Base-by-base conservation (phyloP, 1,140 invertebrate species). In the Charaxes varanes region DNA sequence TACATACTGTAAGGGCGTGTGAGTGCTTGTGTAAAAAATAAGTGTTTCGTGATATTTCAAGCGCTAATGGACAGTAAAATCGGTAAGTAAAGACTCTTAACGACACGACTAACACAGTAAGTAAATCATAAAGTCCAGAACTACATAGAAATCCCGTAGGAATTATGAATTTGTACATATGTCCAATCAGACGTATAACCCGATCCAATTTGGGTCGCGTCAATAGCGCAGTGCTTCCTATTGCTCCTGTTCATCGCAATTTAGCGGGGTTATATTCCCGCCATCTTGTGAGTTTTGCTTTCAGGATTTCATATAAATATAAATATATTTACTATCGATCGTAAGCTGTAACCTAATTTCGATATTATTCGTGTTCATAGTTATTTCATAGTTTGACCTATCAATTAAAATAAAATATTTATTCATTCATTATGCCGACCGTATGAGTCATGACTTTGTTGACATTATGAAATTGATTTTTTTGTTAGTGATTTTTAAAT, bases 1-100 rank as follows among this genome's bases (percentile, higher is more conserved):
- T 77, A 66, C 74, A 77, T 73, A 69, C 68, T 56, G 67, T 69
- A 77, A 67, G 78, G 78, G 78, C 74, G 78, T 79, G 74, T 78
- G 67, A 78, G 78, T 82, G 78, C 70, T 79, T 82, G 78, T 79
- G 72, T 66, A 72, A 69, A 72, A 77, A 76, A 56, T 63, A 56
- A 67, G 78, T 82, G 78, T 74, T 79, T 78, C 69, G 78, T 82
- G 74, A 64, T 72, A 62, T 62, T 64, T 51, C 61, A 69, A 59
- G 57, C 45, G 41, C 51, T 59, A 60, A 76, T 65, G 56, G 55
- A 66, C 62, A 49, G 53, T 32, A 57, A 65, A 76, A 74, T 68
- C 58, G 63, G 74, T 79, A 32, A 79, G 74, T 67, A 46, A 36
- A 54, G 21, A 35, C 42, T 46, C 19, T 57, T 66, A 53, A 62